Evolutionary conservation across 2,888 invertebrate genomes (phyloP).

Genomic region (Rhodophaea formosa): DNA sequence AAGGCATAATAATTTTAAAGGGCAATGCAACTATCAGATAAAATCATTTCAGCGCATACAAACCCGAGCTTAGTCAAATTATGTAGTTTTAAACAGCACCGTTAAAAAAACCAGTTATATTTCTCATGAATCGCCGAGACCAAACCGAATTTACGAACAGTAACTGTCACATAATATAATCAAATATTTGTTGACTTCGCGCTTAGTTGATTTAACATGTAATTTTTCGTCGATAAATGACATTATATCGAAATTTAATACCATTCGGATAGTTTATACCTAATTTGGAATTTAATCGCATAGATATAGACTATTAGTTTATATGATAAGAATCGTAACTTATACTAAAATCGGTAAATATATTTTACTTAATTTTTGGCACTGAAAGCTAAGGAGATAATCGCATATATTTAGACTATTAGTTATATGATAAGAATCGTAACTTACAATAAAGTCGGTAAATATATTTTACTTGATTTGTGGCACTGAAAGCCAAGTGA

Average conservation of each 20-base stretch:
- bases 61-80: background rate
- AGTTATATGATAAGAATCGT: background rate
- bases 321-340: background rate
- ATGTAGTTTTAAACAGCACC: constrained; percentile 26
- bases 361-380: background rate
- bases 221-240: constrained; percentile 11
- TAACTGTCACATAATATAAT: constrained; percentile 8
- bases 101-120: constrained; percentile 36
- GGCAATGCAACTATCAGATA: background rate
- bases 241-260: background rate
- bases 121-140: constrained; percentile 33
- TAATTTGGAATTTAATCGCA: background rate
- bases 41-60: background rate
- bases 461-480: background rate
- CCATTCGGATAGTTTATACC: background rate
- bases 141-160: constrained; percentile 1
- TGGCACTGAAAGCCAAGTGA: too few relatives aligned
- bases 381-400: too few relatives aligned
- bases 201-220: background rate
- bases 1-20: too few relatives aligned
- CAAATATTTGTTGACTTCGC: constrained; percentile 10
- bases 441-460: background rate
- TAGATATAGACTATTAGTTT: background rate
- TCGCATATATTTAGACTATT: background rate
- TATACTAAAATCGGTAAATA: background rate